Conservation (phyloP, 1,140 invertebrate genomes). For the Panulirus ornatus region DNA sequence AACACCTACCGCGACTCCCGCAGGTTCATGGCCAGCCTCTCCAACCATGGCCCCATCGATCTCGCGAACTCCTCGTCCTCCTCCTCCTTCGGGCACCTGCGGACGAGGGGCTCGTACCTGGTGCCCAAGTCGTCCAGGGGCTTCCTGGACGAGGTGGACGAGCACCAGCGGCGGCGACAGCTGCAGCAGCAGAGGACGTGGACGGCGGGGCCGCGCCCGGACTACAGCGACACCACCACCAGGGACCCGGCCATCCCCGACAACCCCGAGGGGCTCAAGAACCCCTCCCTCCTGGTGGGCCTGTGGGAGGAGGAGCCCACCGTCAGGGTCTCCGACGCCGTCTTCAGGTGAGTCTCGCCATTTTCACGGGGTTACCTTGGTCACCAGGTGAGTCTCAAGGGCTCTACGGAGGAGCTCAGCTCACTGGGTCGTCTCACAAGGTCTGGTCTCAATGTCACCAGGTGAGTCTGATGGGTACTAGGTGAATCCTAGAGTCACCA, state of each 20-base stretch:
- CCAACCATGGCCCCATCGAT: not conserved
- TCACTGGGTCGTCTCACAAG: too few species aligned
- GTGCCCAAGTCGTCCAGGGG: not conserved
- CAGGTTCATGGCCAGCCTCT: conserved; percentile 5
- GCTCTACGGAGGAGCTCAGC: too few species aligned
- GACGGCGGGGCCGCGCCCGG: conserved; percentile 38
- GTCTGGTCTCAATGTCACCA: too few species aligned
- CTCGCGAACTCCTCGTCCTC: conserved; percentile 29
- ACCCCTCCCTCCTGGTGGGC: conserved; percentile 70
- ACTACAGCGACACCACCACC: conserved; percentile 57
- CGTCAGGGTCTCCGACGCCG: conserved; percentile 60
- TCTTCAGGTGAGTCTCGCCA: conserved; percentile 62
- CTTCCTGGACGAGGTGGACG: not conserved
- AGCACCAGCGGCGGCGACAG: not conserved
- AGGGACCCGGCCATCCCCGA: conserved; percentile 73
- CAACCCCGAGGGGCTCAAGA: conserved; percentile 73
- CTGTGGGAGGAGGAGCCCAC: conserved; percentile 73
- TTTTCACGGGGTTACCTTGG: not conserved
- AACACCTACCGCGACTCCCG: conserved; percentile 25
- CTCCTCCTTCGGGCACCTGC: not conserved
- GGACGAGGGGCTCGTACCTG: not conserved
- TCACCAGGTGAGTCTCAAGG: not conserved
- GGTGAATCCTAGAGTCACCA: too few species aligned
- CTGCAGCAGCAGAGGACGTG: conserved; percentile 45
- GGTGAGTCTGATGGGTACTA: too few species aligned